phyloP scores from a whole-genome alignment of 2,888 invertebrate species.

The Polyommatus icarus region DNA sequence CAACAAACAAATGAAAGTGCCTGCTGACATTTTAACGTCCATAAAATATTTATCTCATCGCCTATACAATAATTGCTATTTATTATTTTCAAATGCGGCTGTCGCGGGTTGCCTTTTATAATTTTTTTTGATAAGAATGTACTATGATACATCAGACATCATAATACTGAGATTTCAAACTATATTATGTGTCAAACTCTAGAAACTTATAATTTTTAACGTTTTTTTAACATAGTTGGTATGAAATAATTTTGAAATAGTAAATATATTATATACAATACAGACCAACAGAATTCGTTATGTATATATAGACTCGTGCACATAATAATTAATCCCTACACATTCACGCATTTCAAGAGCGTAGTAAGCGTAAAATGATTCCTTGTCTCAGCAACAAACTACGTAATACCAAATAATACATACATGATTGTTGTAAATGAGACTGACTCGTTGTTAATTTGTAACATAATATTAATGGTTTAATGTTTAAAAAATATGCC shows the following conservation, averaged over 20 bases:
- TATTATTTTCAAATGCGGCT: background rate
- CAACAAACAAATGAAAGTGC: background rate
- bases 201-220: no score
- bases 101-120: no score
- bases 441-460: no score
- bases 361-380: constrained; percentile 20
- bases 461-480: no score
- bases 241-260: background rate
- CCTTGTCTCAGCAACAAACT: constrained; percentile 12
- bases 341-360: constrained; percentile 20
- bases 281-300: constrained; percentile 6
- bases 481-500: no score
- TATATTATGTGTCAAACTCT: no score
- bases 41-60: background rate
- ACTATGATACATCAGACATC: no score
- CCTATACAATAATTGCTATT: background rate
- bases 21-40: background rate
- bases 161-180: no score
- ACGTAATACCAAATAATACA: background rate
- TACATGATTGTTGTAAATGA: background rate
- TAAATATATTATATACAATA: background rate
- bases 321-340: constrained; percentile 17
- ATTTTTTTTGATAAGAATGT: no score
- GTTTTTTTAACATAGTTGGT: no score
- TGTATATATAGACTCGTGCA: background rate